Percentiles rank a stretch among this genome's conserved stretches.
Conservation (phyloP, 2,888 invertebrate species). For the Nebria brevicollis region DNA sequence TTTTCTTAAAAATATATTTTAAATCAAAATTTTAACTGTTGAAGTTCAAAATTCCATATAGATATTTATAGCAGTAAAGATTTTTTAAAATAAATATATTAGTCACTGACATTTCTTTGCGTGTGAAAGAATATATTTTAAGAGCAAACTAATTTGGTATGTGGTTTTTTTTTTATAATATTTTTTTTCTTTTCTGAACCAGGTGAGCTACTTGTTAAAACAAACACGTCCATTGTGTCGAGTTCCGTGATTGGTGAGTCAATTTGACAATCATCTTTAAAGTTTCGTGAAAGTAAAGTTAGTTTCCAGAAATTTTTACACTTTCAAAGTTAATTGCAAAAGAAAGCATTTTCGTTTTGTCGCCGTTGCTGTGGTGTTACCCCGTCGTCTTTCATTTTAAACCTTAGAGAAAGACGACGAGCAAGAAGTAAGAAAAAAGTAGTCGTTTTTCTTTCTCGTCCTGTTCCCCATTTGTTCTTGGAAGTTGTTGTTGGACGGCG, state of each 20-base stretch:
- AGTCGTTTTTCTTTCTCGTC: slow-evolving; percentile 5
- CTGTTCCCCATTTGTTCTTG: slow-evolving; percentile 15
- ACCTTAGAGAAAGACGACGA: not conserved
- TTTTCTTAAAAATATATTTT: too few relatives aligned
- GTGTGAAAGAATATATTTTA: not conserved
- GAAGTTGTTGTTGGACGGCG: slow-evolving; percentile 20
- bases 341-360: slow-evolving; percentile 30
- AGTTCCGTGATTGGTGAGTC: slow-evolving; percentile 19
- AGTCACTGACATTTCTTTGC: too few relatives aligned
- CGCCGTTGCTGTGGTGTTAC: slow-evolving; percentile 3
- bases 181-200: slow-evolving; percentile 22
- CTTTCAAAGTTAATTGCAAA: slow-evolving; percentile 28
- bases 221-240: slow-evolving; percentile 14
- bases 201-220: slow-evolving; percentile 26
- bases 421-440: not conserved
- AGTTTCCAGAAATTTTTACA: slow-evolving; percentile 19
- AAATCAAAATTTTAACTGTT: too few relatives aligned
- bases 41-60: too few relatives aligned
- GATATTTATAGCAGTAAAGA: too few relatives aligned
- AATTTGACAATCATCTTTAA: slow-evolving; percentile 23
- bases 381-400: slow-evolving; percentile 20
- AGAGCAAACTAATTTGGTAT: not conserved
- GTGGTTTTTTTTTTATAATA: slow-evolving; percentile 6
- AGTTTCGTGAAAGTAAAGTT: slow-evolving; percentile 13
- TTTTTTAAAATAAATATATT: too few relatives aligned